These are phyloP conservation scores for Uria aalge DNA, from an alignment of 2,113 vertebrate species.

Conservation along the genomic window DNA sequence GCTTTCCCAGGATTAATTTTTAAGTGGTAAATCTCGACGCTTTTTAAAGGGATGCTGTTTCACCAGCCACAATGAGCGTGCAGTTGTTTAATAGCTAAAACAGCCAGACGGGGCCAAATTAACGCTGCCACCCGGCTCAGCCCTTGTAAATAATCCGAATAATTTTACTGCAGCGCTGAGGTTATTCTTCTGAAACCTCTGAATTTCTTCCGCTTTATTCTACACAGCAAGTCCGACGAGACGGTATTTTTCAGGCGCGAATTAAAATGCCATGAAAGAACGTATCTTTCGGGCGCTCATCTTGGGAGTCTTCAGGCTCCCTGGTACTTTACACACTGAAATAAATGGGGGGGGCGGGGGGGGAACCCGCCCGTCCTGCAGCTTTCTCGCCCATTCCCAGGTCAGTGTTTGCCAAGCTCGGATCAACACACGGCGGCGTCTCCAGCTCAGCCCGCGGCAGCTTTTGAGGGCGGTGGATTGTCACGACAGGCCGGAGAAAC, in stretches of 20 bases:
- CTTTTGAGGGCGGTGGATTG: rapidly evolving
- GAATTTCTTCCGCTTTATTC: not conserved
- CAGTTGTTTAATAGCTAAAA: not conserved
- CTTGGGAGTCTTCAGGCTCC: not conserved
- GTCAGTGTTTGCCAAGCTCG: not conserved
- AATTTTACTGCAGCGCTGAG: not conserved
- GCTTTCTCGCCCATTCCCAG: not conserved
- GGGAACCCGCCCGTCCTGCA: rapidly evolving
- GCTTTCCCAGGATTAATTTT: not conserved
- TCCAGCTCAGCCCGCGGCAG: not conserved
- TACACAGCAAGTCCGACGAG: rapidly evolving
- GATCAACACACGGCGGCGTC: not conserved
- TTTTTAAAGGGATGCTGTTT: not conserved
- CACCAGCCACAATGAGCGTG: not conserved
- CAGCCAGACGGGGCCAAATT: not conserved
- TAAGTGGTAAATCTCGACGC: not conserved
- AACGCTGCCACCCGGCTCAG: not conserved
- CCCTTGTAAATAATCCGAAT: not conserved
- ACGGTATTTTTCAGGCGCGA: not conserved
- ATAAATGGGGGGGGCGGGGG: not conserved
- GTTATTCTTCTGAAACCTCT: not conserved
- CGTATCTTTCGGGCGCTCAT: not conserved
- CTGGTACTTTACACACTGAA: not conserved
- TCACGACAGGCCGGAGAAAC: not conserved
- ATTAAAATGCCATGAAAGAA: not conserved